phyloP scores from a whole-genome alignment of 92 coral and sea anemone species.

The Pocillopora meandrina region DNA sequence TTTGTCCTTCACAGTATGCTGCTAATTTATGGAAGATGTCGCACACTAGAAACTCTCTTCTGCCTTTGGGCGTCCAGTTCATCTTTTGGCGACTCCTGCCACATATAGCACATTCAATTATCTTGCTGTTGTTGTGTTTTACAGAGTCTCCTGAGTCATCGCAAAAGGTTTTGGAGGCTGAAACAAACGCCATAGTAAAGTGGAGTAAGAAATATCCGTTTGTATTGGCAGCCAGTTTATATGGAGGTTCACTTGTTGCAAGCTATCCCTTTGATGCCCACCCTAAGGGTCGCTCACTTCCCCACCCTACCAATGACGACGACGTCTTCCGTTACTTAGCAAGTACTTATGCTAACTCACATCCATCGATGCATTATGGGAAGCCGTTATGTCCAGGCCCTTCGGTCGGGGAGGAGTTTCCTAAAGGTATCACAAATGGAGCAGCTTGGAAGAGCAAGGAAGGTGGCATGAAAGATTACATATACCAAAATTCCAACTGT shows the following conservation, averaged over 20 bases:
- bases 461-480: conserved; percentile 85
- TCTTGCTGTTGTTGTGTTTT: background rate
- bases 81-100: background rate
- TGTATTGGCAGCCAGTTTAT: conserved; percentile 88
- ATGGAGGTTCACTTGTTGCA: conserved; percentile 91
- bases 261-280: conserved; percentile 85
- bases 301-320: conserved; percentile 88
- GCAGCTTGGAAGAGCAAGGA: conserved; percentile 70
- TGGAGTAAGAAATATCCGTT: conserved; percentile 84
- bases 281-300: conserved; percentile 52
- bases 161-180: conserved; percentile 65
- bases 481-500: conserved; percentile 81
- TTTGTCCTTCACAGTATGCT: no score
- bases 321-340: conserved; percentile 91
- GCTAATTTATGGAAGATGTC: no score
- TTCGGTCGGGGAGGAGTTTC: conserved; percentile 78
- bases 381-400: conserved; percentile 95
- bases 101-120: background rate
- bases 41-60: no score
- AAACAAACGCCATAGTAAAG: conserved; percentile 77
- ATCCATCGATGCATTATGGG: conserved; percentile 98
- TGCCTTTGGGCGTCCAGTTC: no score
- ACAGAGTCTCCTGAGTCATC: conserved; percentile 54
- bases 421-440: conserved; percentile 80
- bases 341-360: conserved; percentile 79